Evolutionary conservation across 2,113 vertebrate genomes (phyloP).

Genomic region (Cathartes aura): DNA sequence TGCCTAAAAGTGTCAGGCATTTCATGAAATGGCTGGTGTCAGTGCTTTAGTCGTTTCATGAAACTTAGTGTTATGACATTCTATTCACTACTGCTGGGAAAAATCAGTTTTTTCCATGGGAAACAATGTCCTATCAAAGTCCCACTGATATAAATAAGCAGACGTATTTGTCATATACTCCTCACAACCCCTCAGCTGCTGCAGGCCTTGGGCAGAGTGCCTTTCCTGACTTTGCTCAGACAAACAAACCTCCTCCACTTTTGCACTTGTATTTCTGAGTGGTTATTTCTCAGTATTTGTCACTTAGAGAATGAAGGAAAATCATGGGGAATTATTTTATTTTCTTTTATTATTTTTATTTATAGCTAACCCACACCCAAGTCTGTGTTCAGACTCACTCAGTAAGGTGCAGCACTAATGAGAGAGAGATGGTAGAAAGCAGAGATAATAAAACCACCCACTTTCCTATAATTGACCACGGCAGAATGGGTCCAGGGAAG

Average conservation of each 20-base stretch:
- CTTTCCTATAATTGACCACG: background rate
- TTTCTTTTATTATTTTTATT: background rate
- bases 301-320: background rate
- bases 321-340: background rate
- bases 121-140: constrained; percentile 10
- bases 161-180: background rate
- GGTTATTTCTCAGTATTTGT: background rate
- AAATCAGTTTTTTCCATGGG: background rate
- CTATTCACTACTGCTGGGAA: constrained; percentile 2
- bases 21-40: constrained; percentile 10
- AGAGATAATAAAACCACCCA: background rate
- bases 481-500: background rate
- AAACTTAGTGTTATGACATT: constrained; percentile 21
- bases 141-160: constrained; percentile 22
- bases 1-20: background rate
- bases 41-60: background rate
- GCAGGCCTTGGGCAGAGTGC: background rate
- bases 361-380: background rate
- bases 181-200: background rate
- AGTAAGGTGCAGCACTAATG: background rate
- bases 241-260: background rate
- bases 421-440: background rate
- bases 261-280: background rate
- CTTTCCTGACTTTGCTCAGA: background rate
- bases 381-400: background rate